phyloP scores from a whole-genome alignment of 2,888 invertebrate genomes.

The Dyspetes luteomarginatus region DNA sequence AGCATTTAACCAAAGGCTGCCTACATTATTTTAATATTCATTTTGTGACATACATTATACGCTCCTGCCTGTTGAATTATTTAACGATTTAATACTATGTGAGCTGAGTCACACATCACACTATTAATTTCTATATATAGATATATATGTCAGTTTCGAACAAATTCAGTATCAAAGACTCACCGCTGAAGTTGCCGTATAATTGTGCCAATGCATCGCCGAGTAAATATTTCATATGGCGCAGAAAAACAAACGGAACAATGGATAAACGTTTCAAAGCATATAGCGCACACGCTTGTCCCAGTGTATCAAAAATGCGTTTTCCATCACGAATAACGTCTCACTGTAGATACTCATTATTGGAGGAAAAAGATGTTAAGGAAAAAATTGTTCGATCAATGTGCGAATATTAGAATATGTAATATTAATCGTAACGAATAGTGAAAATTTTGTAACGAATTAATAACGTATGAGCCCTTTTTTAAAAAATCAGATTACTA shows the following conservation, averaged over 20 bases:
- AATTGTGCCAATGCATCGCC: slow-evolving; percentile 56
- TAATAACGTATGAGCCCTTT: not conserved
- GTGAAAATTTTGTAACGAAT: slow-evolving; percentile 50
- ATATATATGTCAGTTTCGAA: slow-evolving; percentile 27
- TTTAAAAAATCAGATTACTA: not conserved
- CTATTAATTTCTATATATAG: not conserved
- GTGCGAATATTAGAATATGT: slow-evolving; percentile 31
- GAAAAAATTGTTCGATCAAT: slow-evolving; percentile 37
- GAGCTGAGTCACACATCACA: not conserved
- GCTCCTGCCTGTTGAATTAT: slow-evolving; percentile 57
- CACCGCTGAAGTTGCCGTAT: slow-evolving; percentile 37
- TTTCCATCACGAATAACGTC: not conserved
- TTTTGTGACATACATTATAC: slow-evolving; percentile 22
- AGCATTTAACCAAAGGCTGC: slow-evolving; percentile 76
- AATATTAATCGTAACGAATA: slow-evolving; percentile 41
- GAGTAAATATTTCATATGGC: slow-evolving; percentile 23
- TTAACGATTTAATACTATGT: slow-evolving; percentile 31
- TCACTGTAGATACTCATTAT: slow-evolving; percentile 5
- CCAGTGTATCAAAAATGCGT: slow-evolving; percentile 5
- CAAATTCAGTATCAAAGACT: slow-evolving; percentile 12
- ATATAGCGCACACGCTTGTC: not conserved
- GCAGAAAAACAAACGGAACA: slow-evolving; percentile 11
- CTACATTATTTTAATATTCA: slow-evolving; percentile 64
- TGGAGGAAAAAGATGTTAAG: slow-evolving; percentile 6
- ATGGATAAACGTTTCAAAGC: slow-evolving; percentile 4